Conservation (phyloP, 1,140 invertebrate genomes). For the Oedothorax gibbosus region DNA sequence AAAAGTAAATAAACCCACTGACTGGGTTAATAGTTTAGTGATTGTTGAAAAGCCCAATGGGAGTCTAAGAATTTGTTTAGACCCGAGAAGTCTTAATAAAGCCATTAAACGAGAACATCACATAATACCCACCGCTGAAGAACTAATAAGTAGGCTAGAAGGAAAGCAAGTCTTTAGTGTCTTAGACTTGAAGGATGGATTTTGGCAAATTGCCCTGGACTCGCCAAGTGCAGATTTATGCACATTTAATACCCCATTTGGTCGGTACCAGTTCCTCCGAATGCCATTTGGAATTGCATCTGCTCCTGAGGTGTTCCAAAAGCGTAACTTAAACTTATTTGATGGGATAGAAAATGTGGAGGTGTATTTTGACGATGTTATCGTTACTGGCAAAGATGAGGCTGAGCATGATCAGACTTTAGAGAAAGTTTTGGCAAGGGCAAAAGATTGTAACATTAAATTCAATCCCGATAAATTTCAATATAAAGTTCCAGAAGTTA, state of each 20-base stretch:
- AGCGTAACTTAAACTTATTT: background rate
- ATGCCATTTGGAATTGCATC: slow-evolving; percentile 70
- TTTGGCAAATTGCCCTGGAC: slow-evolving; percentile 23
- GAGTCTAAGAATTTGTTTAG: slow-evolving; percentile 61
- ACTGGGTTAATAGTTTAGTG: slow-evolving; percentile 63
- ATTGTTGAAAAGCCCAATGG: slow-evolving; percentile 61
- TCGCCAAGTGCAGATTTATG: slow-evolving; percentile 15
- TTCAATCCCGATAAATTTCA: slow-evolving; percentile 54
- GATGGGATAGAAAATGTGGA: background rate
- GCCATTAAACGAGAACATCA: slow-evolving; percentile 57
- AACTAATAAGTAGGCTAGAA: slow-evolving; percentile 40
- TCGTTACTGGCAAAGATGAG: slow-evolving; percentile 26
- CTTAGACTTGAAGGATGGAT: slow-evolving; percentile 22
- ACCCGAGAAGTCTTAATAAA: slow-evolving; percentile 64
- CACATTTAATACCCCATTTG: slow-evolving; percentile 59
- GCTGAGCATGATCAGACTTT: slow-evolving; percentile 7
- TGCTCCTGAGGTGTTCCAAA: slow-evolving; percentile 65
- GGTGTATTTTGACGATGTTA: slow-evolving; percentile 48
- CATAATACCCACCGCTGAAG: slow-evolving; percentile 7
- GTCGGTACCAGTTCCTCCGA: slow-evolving; percentile 67
- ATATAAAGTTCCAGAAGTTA: slow-evolving; percentile 40
- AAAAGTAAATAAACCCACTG: slow-evolving; percentile 64
- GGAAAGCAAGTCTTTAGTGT: slow-evolving; percentile 15
- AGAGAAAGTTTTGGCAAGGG: slow-evolving; percentile 3
- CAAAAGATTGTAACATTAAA: slow-evolving; percentile 13